Evolutionary conservation across 2,888 invertebrate species (phyloP).

Genomic region (Micoletzkya japonica): DNA sequence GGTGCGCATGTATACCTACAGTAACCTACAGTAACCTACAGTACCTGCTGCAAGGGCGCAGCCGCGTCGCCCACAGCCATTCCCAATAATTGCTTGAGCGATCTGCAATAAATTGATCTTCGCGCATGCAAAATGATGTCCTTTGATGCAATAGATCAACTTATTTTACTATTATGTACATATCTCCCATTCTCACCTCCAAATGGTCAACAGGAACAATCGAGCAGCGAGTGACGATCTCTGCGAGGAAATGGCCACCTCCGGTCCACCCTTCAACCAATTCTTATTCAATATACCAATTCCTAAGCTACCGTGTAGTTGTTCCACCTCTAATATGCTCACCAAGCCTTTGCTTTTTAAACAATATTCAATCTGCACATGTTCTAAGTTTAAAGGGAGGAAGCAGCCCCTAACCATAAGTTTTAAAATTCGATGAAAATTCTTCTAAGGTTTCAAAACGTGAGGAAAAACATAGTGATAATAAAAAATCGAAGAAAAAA

Average conservation of each 20-base stretch:
- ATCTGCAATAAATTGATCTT: background rate
- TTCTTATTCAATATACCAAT: background rate
- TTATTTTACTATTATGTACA: background rate
- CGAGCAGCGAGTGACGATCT: slow-evolving; percentile 21
- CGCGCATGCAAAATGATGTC: background rate
- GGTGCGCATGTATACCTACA: too few relatives aligned
- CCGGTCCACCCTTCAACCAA: slow-evolving; percentile 18
- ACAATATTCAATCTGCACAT: too few relatives aligned
- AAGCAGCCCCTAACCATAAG: too few relatives aligned
- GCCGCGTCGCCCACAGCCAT: slow-evolving; percentile 51
- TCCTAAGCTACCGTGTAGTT: background rate
- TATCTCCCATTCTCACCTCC: slow-evolving; percentile 10
- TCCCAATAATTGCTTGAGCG: slow-evolving; percentile 34
- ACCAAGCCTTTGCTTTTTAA: too few relatives aligned
- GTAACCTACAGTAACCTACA: too few relatives aligned
- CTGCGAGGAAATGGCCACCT: slow-evolving; percentile 23
- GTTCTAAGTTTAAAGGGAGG: too few relatives aligned
- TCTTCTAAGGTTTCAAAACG: too few relatives aligned
- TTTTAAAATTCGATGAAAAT: too few relatives aligned
- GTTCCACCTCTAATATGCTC: too few relatives aligned
- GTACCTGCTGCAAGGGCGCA: slow-evolving; percentile 39
- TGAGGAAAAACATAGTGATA: too few relatives aligned
- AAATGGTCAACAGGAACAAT: slow-evolving; percentile 25
- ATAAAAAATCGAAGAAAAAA: too few relatives aligned
- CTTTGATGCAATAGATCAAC: background rate